Base-by-base conservation (phyloP, 2,113 vertebrate genomes). In the Nothobranchius furzeri region DNA sequence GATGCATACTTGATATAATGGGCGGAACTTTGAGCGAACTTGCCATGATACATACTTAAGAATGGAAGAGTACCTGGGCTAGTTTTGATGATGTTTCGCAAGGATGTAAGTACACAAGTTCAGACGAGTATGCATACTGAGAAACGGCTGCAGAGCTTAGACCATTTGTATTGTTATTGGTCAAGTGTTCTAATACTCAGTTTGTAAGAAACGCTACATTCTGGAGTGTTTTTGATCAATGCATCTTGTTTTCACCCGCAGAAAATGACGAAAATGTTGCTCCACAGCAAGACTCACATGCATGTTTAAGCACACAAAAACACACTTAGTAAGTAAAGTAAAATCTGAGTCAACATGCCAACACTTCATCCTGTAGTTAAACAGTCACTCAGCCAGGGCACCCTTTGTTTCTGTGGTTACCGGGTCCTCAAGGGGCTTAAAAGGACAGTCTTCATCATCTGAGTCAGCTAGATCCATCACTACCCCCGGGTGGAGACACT, bases 401-500 rank as follows among this genome's bases (percentile, higher is more conserved):
- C 76, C 79, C 81, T 56, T 43, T 7, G 72, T 81, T 72, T 74
- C 74, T 76, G 75, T 76, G 70, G 86, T 95, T 94, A 95, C 91
- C 81, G 43, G 91, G 59, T 93, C 90, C 86, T 91, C 92, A 57
- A 71, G 24, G 70, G 72, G 48, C 85, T 93, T 94, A 92, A 94
- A 95, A 17, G 60, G 82, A 77, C 88, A 90, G 82, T 93, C 94
- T 67, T 94, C 91, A 73, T 92, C 90, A 65, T 87, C 85, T 76
- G 85, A 88, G 86, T 91, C 90, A 89, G 93, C 94, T 86, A 95
- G 83, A 88, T 94, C 93, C 91, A 85, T 36, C 79, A 93, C 87
- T 85, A 94, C 76, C 71, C 89, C 86, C 62, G 92, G 91, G 79
- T 94, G 91, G 87, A 95, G 92, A 83, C 92, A 90, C 92, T 94